Evolutionary conservation across 2,888 invertebrate species (phyloP).

Genomic region (Ectemnius lituratus): DNA sequence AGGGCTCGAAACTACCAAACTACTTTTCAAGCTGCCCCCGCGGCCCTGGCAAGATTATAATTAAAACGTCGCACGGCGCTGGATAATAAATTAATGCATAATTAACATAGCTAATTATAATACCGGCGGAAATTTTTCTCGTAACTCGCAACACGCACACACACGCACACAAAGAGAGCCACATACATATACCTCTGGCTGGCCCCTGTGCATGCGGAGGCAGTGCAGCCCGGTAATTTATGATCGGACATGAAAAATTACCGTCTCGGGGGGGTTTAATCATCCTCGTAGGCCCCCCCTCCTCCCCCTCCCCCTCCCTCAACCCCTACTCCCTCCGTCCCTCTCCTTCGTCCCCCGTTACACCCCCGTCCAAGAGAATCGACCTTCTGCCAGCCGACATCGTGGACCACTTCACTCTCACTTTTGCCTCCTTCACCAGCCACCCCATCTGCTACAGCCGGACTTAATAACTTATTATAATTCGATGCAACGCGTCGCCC

Average conservation of each 20-base stretch:
- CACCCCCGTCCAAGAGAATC: constrained; percentile 15
- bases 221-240: constrained; percentile 74
- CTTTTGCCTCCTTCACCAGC: constrained; percentile 30
- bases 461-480: constrained; percentile 70
- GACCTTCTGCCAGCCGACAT: constrained; percentile 54
- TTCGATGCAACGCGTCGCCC: constrained; percentile 50
- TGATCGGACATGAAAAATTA: constrained; percentile 77
- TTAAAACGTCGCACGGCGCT: constrained; percentile 75
- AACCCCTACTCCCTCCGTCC: constrained; percentile 48
- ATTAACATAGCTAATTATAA: constrained; percentile 78
- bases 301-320: constrained; percentile 39
- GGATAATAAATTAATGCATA: constrained; percentile 77
- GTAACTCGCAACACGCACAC: constrained; percentile 69
- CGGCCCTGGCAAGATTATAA: constrained; percentile 74
- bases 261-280: constrained; percentile 76
- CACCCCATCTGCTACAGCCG: constrained; percentile 39
- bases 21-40: constrained; percentile 73
- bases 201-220: constrained; percentile 70
- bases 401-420: constrained; percentile 32
- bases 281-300: constrained; percentile 70
- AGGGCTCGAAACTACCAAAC: constrained; percentile 72
- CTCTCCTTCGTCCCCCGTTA: constrained; percentile 18
- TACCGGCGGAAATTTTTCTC: constrained; percentile 75
- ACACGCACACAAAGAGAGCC: no score
- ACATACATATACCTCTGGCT: no score